Conservation (phyloP, 92 coral and sea anemone genomes). For the Actinernus sp. region DNA sequence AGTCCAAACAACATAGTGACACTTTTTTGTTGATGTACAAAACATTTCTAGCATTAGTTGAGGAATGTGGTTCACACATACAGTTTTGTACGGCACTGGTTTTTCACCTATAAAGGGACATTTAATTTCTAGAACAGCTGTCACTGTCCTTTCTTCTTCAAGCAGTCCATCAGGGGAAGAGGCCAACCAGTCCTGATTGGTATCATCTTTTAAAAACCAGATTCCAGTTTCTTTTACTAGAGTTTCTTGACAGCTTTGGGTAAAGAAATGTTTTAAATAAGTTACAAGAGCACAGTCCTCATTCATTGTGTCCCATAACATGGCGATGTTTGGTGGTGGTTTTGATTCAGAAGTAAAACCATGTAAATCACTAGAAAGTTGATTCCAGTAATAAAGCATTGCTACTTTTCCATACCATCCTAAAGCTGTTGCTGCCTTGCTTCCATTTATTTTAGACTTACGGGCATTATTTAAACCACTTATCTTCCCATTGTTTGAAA, state of each 20-base stretch:
- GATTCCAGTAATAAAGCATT: conserved; percentile 24
- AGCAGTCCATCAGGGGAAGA: conserved; percentile 46
- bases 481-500: conserved; percentile 17
- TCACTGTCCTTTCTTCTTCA: background rate
- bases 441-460: conserved; percentile 39
- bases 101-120: conserved; percentile 26
- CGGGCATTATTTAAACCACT: conserved; percentile 20
- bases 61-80: conserved; percentile 11
- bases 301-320: conserved; percentile 60
- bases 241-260: background rate
- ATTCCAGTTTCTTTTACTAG: conserved; percentile 28
- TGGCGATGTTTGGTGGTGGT: conserved; percentile 12
- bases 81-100: conserved; percentile 32
- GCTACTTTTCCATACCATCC: conserved; percentile 46
- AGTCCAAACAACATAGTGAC: conserved; percentile 40
- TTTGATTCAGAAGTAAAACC: background rate
- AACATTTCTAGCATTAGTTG: conserved; percentile 43
- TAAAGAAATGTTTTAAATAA: conserved; percentile 3
- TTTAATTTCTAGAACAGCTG: conserved; percentile 29
- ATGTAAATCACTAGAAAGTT: background rate
- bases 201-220: conserved; percentile 12
- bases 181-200: conserved; percentile 24
- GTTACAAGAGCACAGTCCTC: too few relatives aligned
- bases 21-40: conserved; percentile 21
- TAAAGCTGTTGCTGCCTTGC: conserved; percentile 54